Percentiles rank a stretch among this genome's conserved stretches.
Evolutionary conservation across 1,140 invertebrate genomes (phyloP).

Genomic region (Hyposmocoma kahamanoa): DNA sequence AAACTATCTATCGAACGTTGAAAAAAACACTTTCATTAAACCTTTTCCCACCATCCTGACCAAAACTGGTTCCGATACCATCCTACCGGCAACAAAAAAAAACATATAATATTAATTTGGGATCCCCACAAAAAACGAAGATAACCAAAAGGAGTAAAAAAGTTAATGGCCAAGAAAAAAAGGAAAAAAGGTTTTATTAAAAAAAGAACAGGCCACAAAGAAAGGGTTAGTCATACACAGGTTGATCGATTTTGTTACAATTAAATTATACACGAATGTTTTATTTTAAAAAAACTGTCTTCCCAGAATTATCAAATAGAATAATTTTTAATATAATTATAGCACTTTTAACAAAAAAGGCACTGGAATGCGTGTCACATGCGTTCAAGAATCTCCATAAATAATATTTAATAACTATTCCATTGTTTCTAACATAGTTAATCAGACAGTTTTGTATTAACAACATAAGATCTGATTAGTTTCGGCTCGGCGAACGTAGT

Average conservation of each 20-base stretch:
- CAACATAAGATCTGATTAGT: no score
- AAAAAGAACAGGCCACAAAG: conserved; percentile 38
- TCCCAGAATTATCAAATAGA: no score
- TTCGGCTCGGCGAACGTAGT: no score
- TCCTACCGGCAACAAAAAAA: conserved; percentile 30
- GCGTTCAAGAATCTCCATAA: no score
- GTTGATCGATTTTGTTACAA: conserved; percentile 22
- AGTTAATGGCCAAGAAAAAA: conserved; percentile 65
- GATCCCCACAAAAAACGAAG: conserved; percentile 68
- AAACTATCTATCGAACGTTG: conserved; percentile 40
- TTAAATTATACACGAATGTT: no score
- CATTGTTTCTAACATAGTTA: no score
- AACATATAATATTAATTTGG: conserved; percentile 71
- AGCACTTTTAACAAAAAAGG: no score
- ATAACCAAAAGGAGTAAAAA: conserved; percentile 60
- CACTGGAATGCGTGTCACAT: no score
- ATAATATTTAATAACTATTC: no score
- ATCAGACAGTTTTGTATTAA: no score
- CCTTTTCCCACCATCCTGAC: conserved; percentile 39
- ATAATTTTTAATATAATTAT: no score
- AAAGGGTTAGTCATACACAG: conserved; percentile 62
- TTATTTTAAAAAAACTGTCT: no score
- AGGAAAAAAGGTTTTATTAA: conserved; percentile 60
- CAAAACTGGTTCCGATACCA: conserved; percentile 53
- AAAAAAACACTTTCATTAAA: conserved; percentile 69